A percentile compares a stretch with the other conserved stretches of the same genome.
Evolutionary conservation across 2,888 invertebrate genomes (phyloP).

Genomic region (Mythimna ferrago): DNA sequence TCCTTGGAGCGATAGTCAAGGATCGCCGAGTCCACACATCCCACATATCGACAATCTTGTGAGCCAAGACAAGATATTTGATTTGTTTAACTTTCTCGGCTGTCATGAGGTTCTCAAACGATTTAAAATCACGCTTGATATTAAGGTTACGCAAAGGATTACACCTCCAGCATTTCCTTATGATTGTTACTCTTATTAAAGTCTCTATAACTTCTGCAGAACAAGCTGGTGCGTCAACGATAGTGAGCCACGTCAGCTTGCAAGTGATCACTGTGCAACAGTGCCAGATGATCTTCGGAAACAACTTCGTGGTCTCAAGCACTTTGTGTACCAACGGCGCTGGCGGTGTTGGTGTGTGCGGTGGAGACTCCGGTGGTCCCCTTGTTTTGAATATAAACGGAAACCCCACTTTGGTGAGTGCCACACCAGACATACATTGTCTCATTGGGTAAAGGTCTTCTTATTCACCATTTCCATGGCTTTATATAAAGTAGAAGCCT

Average conservation of each 20-base stretch:
- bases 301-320: conserved; percentile 60
- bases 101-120: no score
- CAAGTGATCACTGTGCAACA: conserved; percentile 71
- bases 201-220: conserved; percentile 55
- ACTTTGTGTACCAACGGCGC: conserved; percentile 77
- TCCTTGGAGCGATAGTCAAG: no score
- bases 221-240: conserved; percentile 66
- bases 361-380: conserved; percentile 80
- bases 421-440: neutral
- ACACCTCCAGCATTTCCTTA: neutral
- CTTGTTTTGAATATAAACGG: conserved; percentile 65
- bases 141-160: no score
- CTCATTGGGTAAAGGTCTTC: no score
- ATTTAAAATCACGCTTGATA: no score
- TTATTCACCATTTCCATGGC: no score
- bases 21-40: no score
- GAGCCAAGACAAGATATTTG: no score
- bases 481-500: no score
- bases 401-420: conserved; percentile 69
- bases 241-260: conserved; percentile 72
- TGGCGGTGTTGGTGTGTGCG: conserved; percentile 75
- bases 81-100: no score
- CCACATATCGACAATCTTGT: no score
- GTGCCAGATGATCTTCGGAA: conserved; percentile 68
- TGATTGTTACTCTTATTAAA: conserved; percentile 12